A percentile compares a stretch with the other conserved stretches of the same genome.
Conservation (phyloP, 2,888 invertebrate genomes). For the Iphiclides podalirius region DNA sequence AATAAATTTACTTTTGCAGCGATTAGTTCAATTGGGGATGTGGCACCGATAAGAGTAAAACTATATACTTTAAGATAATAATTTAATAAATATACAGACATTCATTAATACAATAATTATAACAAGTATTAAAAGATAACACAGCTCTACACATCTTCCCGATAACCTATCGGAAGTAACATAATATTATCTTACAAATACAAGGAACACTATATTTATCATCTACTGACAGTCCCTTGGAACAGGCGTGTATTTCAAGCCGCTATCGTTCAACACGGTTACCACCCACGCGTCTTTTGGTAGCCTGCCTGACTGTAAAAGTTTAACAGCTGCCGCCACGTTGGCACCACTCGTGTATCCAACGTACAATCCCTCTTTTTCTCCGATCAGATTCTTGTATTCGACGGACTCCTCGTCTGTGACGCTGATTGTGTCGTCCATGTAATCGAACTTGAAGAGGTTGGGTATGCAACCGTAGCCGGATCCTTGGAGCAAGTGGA, state of each 20-base stretch:
- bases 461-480: slow-evolving; percentile 67
- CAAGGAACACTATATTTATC: slow-evolving; percentile 5
- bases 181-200: not conserved
- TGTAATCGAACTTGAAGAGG: slow-evolving; percentile 57
- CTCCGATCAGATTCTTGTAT: slow-evolving; percentile 58
- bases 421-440: slow-evolving; percentile 63
- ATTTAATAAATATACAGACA: slow-evolving; percentile 2
- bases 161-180: not conserved
- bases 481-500: slow-evolving; percentile 69
- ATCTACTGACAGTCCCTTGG: slow-evolving; percentile 37
- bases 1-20: no score
- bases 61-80: not conserved
- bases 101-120: not conserved
- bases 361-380: slow-evolving; percentile 66
- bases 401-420: slow-evolving; percentile 61
- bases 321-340: slow-evolving; percentile 64
- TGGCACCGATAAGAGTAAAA: slow-evolving; percentile 1
- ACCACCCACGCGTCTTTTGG: slow-evolving; percentile 67
- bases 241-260: slow-evolving; percentile 66
- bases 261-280: slow-evolving; percentile 60
- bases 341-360: slow-evolving; percentile 72
- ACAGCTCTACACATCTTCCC: not conserved
- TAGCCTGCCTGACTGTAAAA: slow-evolving; percentile 57
- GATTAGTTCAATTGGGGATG: no score
- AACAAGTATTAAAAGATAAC: not conserved